Conservation (phyloP, 2,113 vertebrate genomes). For the Protomyctophum bolini region DNA sequence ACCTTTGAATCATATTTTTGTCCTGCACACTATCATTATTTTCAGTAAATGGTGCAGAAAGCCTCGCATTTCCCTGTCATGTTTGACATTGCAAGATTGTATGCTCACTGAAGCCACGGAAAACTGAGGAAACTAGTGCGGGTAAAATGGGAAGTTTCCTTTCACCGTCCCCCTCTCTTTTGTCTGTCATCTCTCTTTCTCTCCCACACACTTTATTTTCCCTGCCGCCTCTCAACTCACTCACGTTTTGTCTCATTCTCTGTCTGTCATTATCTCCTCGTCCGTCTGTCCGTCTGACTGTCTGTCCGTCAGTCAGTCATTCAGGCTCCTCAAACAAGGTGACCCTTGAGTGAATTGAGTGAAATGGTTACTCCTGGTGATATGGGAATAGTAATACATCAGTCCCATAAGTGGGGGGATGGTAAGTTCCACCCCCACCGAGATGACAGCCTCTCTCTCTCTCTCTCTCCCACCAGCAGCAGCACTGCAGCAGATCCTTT, state of each 20-base stretch:
- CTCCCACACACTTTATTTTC: neutral
- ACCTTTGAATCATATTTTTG: conserved; percentile 49
- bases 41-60: conserved; percentile 63
- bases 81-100: conserved; percentile 31
- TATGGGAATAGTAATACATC: conserved; percentile 23
- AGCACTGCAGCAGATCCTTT: neutral
- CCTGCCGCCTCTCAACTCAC: neutral
- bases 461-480: too few species aligned
- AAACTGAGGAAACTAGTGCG: conserved; percentile 8
- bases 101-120: conserved; percentile 5
- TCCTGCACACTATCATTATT: conserved; percentile 60
- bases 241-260: neutral
- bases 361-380: conserved; percentile 1
- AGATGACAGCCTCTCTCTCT: neutral
- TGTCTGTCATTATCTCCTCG: neutral
- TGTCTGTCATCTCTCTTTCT: neutral
- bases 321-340: conserved; percentile 7
- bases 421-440: neutral
- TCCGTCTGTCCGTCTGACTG: neutral
- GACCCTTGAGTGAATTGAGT: conserved; percentile 6
- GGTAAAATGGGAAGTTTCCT: neutral
- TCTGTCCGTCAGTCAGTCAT: neutral
- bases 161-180: neutral
- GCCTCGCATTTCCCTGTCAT: conserved; percentile 35
- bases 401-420: neutral